A percentile compares a stretch with the other conserved stretches of the same genome.
phyloP scores from a whole-genome alignment of 2,797 vertebrate genomes.

The Octomys mimax region DNA sequence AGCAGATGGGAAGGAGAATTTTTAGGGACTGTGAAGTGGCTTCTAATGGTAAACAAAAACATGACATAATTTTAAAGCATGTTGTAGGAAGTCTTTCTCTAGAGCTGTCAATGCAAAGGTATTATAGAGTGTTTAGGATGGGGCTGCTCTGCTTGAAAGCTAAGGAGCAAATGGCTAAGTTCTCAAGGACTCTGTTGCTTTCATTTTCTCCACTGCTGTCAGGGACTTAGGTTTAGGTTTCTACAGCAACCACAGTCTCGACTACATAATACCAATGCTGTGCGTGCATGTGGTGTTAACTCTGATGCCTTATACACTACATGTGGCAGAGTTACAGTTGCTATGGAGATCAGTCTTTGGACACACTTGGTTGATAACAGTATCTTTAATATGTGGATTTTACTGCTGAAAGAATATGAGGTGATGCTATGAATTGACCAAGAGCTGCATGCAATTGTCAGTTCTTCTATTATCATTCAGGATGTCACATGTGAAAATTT shows the following conservation, averaged over 20 bases:
- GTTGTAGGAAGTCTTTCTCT: conserved; percentile 51
- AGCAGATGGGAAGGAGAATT: conserved; percentile 20
- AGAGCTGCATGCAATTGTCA: not conserved
- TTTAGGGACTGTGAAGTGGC: conserved; percentile 31
- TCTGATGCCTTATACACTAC: conserved; percentile 61
- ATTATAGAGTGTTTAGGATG: not conserved
- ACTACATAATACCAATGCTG: conserved; percentile 69
- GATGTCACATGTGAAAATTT: conserved; percentile 56
- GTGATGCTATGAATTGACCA: conserved; percentile 65
- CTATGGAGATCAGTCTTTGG: conserved; percentile 80
- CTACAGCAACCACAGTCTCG: conserved; percentile 76
- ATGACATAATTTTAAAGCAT: conserved; percentile 50
- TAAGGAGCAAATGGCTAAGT: conserved; percentile 9
- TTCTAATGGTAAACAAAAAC: conserved; percentile 57
- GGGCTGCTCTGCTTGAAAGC: conserved; percentile 33
- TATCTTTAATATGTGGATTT: conserved; percentile 70
- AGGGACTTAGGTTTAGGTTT: conserved; percentile 75
- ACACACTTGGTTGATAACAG: conserved; percentile 69
- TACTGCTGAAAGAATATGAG: conserved; percentile 68
- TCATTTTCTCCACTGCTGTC: conserved; percentile 69
- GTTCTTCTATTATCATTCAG: conserved; percentile 26
- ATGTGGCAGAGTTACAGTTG: conserved; percentile 76
- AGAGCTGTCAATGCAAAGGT: conserved; percentile 27
- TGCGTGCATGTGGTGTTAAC: conserved; percentile 70
- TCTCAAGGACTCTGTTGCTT: conserved; percentile 73